Conservation (phyloP, 2,797 vertebrate species). For the Sus cebifrons region DNA sequence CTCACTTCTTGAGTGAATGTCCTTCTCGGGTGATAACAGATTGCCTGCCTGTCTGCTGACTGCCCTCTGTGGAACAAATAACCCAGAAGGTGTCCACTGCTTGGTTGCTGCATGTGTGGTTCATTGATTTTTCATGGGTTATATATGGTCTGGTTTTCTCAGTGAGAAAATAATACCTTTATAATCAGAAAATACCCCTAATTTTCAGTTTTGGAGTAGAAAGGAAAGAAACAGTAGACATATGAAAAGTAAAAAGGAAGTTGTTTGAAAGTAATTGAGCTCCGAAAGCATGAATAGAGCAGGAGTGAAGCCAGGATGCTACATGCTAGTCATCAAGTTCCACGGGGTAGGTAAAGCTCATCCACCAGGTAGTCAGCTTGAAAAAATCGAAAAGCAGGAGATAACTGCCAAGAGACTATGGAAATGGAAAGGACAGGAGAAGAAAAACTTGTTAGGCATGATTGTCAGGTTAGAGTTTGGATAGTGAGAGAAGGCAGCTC, state of each 20-base stretch:
- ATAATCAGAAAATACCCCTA: not conserved
- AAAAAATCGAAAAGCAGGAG: not conserved
- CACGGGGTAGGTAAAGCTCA: not conserved
- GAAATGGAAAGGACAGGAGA: not conserved
- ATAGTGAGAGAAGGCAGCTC: not conserved
- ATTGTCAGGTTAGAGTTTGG: not conserved
- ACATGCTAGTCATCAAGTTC: not conserved
- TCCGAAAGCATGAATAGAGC: not conserved
- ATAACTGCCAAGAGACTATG: not conserved
- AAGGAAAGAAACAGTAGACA: not conserved
- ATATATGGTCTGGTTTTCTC: slow-evolving; percentile 15
- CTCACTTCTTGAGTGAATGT: not conserved
- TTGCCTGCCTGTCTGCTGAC: not conserved
- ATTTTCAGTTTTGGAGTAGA: not conserved
- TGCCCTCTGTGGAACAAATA: not conserved
- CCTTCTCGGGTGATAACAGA: not conserved
- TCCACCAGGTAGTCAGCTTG: not conserved
- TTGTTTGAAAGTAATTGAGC: not conserved
- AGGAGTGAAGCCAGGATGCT: not conserved
- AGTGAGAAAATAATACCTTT: not conserved
- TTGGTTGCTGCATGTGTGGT: not conserved
- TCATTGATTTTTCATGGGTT: not conserved
- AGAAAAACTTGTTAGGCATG: not conserved
- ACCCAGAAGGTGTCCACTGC: not conserved
- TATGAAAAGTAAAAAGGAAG: not conserved